phyloP scores from a whole-genome alignment of 2,113 vertebrate species.

The Poecile atricapillus region DNA sequence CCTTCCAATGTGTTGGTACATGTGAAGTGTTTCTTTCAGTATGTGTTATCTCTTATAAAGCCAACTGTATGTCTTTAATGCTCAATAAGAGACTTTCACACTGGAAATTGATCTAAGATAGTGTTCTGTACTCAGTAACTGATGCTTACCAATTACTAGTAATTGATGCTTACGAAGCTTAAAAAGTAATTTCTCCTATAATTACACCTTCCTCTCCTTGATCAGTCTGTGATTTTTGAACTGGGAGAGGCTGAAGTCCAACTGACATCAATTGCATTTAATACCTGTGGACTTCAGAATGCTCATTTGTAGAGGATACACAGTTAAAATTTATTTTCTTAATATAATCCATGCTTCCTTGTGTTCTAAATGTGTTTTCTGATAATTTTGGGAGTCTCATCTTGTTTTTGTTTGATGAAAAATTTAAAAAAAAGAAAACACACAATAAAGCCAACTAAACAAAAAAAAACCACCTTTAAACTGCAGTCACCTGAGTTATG shows the following conservation, averaged over 20 bases:
- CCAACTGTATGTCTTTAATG: background rate
- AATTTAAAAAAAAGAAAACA: background rate
- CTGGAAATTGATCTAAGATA: background rate
- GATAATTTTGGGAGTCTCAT: background rate
- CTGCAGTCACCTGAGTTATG: background rate
- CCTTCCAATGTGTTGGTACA: background rate
- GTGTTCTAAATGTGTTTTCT: background rate
- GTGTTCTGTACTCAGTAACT: background rate
- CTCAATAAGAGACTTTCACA: background rate
- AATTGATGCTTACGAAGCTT: background rate
- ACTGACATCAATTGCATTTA: background rate
- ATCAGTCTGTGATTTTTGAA: background rate
- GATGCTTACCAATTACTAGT: background rate
- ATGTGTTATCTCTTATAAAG: background rate
- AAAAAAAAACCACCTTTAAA: accelerated
- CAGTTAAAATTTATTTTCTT: background rate
- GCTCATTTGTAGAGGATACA: background rate
- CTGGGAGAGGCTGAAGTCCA: background rate
- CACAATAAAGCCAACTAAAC: background rate
- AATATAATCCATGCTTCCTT: background rate
- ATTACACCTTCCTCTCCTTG: background rate
- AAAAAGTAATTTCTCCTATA: background rate
- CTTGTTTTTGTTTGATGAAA: background rate
- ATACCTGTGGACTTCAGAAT: background rate
- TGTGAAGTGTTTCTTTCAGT: background rate